Evolutionary conservation across 2,113 vertebrate species (phyloP), one percentile per base, ranked within the genome.

Genomic region (Poeciliopsis occidentalis): DNA sequence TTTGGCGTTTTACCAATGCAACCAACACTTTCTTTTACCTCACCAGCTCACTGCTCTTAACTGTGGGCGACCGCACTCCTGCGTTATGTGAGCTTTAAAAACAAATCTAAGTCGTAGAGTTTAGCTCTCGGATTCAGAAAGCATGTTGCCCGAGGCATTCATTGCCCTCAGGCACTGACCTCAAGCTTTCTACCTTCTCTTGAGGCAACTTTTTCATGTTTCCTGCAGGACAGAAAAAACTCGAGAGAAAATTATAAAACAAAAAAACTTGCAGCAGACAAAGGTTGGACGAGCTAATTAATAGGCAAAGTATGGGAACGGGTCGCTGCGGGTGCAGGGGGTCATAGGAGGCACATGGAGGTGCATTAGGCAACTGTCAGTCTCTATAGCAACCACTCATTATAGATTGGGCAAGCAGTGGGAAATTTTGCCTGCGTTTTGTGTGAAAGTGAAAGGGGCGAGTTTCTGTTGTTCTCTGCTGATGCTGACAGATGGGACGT

Each of bases 331-430:
- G 84, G 87, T 85, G 80, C 73, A 41, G 57, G 76, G 67, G 84
- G 87, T 85, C 85, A 70, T 71, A 73, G 47, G 75, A 84, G 77
- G 82, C 79, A 75, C 84, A 84, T 39, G 37, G 82, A 85, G 80
- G 81, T 87, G 72, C 81, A 39, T 85, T 76, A 82, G 84, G 80
- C 90, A 83, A 89, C 81, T 82, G 78, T 79, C 81, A 81, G 80
- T 95, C 93, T 87, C 94, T 91, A 94, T 95, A 91, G 95, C 88
- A 94, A 95, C 88, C 63, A 82, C 63, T 83, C 6, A 17, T 86
- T 90, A 84, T 91, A 63, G 76, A 89, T 89, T 75, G 90, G 92
- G 84, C 79, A 86, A 92, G 78, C 81, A 87, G 82, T 94, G 92
- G 89, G 83, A 93, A 89, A 86, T 73, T 76, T 80, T 67, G 54